These are phyloP conservation scores for Lithobates pipiens DNA, from an alignment of 2,797 vertebrate genomes.

Conservation along the genomic window DNA sequence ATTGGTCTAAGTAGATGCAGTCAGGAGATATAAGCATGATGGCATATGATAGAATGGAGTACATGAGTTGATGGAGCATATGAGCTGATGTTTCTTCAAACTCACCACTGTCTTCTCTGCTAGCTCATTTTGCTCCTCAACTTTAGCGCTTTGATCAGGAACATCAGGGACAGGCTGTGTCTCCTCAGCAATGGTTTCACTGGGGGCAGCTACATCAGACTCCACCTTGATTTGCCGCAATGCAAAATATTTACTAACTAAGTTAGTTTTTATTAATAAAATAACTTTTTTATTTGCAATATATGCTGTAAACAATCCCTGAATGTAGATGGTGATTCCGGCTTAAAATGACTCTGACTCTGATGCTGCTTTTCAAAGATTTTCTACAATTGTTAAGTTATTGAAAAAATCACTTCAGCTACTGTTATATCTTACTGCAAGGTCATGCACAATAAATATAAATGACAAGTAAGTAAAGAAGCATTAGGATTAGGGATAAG, in stretches of 20 bases:
- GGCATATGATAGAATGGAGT: constrained; percentile 41
- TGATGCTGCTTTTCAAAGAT: too few relatives aligned
- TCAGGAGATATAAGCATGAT: neutral
- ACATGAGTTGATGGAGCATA: neutral
- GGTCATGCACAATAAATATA: too few relatives aligned
- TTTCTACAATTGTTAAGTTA: too few relatives aligned
- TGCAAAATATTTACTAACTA: constrained; percentile 44
- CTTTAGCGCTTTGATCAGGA: constrained; percentile 61
- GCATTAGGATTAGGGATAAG: too few relatives aligned
- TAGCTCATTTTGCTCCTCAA: constrained; percentile 65
- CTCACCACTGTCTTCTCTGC: constrained; percentile 75
- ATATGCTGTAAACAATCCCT: too few relatives aligned
- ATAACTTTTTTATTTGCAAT: too few relatives aligned
- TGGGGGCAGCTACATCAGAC: constrained; percentile 70
- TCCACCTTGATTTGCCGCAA: constrained; percentile 69
- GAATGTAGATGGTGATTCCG: too few relatives aligned
- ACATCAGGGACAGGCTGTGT: constrained; percentile 10
- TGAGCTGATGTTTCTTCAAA: neutral
- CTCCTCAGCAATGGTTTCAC: constrained; percentile 72
- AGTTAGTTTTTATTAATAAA: neutral
- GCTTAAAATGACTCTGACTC: too few relatives aligned
- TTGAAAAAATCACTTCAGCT: too few relatives aligned
- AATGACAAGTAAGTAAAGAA: too few relatives aligned
- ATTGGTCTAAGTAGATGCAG: too few relatives aligned
- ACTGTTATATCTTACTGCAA: too few relatives aligned